Evolutionary conservation across 2,888 invertebrate genomes (phyloP), one percentile per base, ranked within the genome.

Genomic region (Euplexia lucipara): DNA sequence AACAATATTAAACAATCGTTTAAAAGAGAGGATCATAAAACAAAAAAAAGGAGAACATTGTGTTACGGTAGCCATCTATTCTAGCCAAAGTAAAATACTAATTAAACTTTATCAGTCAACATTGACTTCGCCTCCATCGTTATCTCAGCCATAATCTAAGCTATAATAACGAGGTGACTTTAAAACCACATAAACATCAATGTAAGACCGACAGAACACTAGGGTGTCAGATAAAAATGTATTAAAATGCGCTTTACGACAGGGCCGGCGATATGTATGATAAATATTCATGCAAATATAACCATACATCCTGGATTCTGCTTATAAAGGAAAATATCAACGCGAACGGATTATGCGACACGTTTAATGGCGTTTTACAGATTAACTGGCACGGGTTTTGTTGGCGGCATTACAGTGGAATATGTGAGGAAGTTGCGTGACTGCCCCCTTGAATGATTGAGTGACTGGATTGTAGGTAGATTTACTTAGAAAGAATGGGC

Each of bases 281-380:
- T 95, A 94, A 94, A 95, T 95, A 95, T 94, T 93, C 92, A 94
- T 95, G 91, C 90, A 87, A 91, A 92, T 82, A 82, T 91, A 90
- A 84, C 83, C 88, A 81, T 75, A 89, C 94, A 94, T 95, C 95
- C 95, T 95, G 93, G 93, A 93, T 95, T 94, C 95, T 85, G 85
- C 90, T 88, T 90, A 95, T 92, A 91, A 91, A 92, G 93, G 93
- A 92, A 93, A 92, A 92, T 91, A 88, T 85, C 89, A 88, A 93
- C 92, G 93, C 91, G 91, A 73, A 66, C 84, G 86, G 92, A 91
- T 92, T 92, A 89, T 86, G 83, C 87, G 89, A 86, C 82, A 80
- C 61, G 51, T 66, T 52, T 49, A 69, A 71, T 75, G 54, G 58
- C 70, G 65, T 68, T 79, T 75, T 62, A 73, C 68, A 71, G 80